Percentiles rank a stretch among this genome's conserved stretches.
These are phyloP conservation scores for Nyctibius bracteatus DNA, from an alignment of 2,113 vertebrate genomes.

Conservation along the genomic window DNA sequence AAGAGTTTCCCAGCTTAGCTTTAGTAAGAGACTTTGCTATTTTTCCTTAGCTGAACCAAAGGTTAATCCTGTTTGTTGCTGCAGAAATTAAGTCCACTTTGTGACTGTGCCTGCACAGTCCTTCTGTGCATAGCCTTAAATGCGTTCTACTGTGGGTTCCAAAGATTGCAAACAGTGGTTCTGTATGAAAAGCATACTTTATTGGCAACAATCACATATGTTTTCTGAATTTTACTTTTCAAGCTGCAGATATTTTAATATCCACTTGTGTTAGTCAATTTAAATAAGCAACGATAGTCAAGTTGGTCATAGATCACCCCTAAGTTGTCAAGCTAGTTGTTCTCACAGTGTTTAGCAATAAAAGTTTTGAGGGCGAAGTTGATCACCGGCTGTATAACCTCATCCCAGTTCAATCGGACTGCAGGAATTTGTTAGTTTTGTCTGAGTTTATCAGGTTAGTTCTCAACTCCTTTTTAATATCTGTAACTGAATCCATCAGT, in stretches of 20 bases:
- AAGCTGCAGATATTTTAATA: not conserved
- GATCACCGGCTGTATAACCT: not conserved
- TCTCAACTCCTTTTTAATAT: not conserved
- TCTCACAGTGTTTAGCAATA: not conserved
- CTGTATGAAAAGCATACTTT: not conserved
- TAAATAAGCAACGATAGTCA: not conserved
- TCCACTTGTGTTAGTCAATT: not conserved
- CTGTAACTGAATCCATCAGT: not conserved
- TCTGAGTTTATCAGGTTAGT: not conserved
- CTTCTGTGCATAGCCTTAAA: not conserved
- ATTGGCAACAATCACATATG: not conserved
- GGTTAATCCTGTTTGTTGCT: not conserved
- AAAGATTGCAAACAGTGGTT: not conserved
- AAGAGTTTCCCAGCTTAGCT: not conserved
- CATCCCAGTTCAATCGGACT: not conserved
- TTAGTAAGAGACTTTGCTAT: not conserved
- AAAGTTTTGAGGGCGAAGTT: not conserved
- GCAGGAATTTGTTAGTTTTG: not conserved
- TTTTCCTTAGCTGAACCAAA: not conserved
- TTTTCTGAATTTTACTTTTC: not conserved
- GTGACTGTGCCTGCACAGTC: not conserved
- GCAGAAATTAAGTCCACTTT: not conserved
- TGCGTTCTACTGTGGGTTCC: not conserved
- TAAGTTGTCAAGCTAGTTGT: not conserved
- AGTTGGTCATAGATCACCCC: not conserved